Conservation (phyloP, 2,797 vertebrate genomes). For the Sorex maritimensis region DNA sequence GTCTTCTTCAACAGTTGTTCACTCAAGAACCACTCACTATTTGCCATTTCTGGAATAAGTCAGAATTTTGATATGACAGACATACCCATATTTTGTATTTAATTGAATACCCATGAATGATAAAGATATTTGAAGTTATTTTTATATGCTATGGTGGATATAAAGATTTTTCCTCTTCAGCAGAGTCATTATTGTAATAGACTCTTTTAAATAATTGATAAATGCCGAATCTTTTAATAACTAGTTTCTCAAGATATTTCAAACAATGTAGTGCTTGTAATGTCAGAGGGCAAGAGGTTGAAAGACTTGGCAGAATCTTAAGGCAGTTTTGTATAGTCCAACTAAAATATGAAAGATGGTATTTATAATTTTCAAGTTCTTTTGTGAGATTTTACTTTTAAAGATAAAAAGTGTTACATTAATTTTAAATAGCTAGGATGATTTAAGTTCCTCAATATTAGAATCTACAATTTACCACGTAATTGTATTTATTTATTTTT, state of each 20-base stretch:
- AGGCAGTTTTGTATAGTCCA: no score
- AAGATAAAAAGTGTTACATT: slow-evolving; percentile 33
- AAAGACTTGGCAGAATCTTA: slow-evolving; percentile 25
- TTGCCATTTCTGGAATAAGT: slow-evolving; percentile 15
- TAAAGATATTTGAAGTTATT: slow-evolving; percentile 68
- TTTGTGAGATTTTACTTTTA: slow-evolving; percentile 37
- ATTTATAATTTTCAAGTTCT: slow-evolving; percentile 47
- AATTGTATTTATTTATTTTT: no score
- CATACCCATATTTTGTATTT: slow-evolving; percentile 42
- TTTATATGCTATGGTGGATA: slow-evolving; percentile 74
- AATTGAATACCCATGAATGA: slow-evolving; percentile 72
- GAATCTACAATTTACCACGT: no score
- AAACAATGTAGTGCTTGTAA: slow-evolving; percentile 63
- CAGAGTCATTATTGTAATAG: slow-evolving; percentile 85
- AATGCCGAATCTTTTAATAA: slow-evolving; percentile 80
- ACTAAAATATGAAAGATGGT: no score
- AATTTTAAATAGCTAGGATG: slow-evolving; percentile 31
- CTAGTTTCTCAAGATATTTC: slow-evolving; percentile 82
- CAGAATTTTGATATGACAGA: slow-evolving; percentile 66
- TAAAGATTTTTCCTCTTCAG: slow-evolving; percentile 76
- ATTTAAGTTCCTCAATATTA: background rate
- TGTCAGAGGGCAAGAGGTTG: slow-evolving; percentile 55
- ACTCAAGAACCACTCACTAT: background rate
- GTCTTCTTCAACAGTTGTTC: slow-evolving; percentile 19
- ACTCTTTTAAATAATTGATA: slow-evolving; percentile 88